Base-by-base conservation (phyloP, 2,888 invertebrate species). In the Andrena camellia region DNA sequence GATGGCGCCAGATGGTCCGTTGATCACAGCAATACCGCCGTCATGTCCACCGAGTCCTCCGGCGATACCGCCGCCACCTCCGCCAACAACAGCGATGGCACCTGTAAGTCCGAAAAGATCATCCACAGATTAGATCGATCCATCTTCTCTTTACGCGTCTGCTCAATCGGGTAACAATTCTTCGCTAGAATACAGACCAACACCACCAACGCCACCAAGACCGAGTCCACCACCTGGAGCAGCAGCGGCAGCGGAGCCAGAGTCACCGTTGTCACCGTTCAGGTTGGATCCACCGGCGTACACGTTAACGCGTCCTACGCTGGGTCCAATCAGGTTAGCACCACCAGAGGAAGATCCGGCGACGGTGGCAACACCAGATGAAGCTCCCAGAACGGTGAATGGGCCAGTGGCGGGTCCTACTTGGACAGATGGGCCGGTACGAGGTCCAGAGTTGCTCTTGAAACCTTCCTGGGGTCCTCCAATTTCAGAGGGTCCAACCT, bases 1-100 rank as follows among this genome's bases (percentile, higher is more conserved):
- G 94, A 94, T 94, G 92, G 93, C 93, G 86, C 94, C 94, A 90
- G 93, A 93, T 84, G 94, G 94, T 91, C 94, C 94, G 90, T 94
- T 94, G 93, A 94, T 94, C 90, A 94, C 94, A 90, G 94, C 94
- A 89, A 94, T 93, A 88, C 94, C 94, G 90, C 93, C 94, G 81
- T 94, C 94, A 90, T 93, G 93, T 88, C 94, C 94, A 76, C 94
- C 94, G 78, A 94, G 91, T 75, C 93, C 94, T 71, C 93, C 94
- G 84, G 90, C 92, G 83, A 93, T 91, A 83, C 94, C 94, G 76
- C 88, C 90, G 81, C 92, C 93, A 81, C 93, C 86, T 80, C 94
- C 86, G 79, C 94, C 94, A 78, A 94, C 92, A 76, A 93, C 94
- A 84, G 94, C 94, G 89, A 94, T 93, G 90, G 94, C 94, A 83